phyloP scores from a whole-genome alignment of 2,888 invertebrate species.

The Ochropleura leucogaster region DNA sequence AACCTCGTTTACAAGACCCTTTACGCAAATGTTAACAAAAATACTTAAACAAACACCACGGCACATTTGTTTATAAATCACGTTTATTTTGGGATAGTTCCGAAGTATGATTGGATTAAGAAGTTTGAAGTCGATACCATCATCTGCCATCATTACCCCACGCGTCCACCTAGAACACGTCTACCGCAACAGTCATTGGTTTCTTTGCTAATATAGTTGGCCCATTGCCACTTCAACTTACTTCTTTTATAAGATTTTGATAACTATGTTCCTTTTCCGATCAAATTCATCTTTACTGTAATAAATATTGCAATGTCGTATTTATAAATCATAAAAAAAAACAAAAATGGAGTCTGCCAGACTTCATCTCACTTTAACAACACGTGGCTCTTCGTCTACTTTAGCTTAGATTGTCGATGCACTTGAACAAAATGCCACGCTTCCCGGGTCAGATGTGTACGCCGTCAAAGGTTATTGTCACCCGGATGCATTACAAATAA shows the following conservation, averaged over 20 bases:
- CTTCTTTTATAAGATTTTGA: not conserved
- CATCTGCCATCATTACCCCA: not conserved
- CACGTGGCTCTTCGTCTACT: not conserved
- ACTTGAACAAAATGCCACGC: not conserved
- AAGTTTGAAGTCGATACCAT: not conserved
- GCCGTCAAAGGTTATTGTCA: not conserved
- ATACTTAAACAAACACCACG: not conserved
- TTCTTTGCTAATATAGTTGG: not conserved
- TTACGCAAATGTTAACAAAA: not conserved
- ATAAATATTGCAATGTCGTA: not conserved
- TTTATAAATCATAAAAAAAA: not conserved
- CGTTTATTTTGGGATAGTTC: not conserved
- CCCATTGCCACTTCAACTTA: not conserved
- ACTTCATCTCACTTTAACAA: too few species aligned
- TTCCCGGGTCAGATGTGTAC: not conserved
- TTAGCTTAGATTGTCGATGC: not conserved
- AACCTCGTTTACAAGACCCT: too few species aligned
- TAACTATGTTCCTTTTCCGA: not conserved
- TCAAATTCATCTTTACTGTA: not conserved
- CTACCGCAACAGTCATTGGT: not conserved
- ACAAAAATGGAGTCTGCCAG: not conserved
- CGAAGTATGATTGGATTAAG: not conserved
- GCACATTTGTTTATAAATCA: not conserved
- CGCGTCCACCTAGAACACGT: not conserved
- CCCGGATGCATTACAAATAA: constrained; percentile 28